Evolutionary conservation across 2,797 vertebrate species (phyloP), one percentile per base, ranked within the genome.

Genomic region (Parauchenoglanis punctatus): DNA sequence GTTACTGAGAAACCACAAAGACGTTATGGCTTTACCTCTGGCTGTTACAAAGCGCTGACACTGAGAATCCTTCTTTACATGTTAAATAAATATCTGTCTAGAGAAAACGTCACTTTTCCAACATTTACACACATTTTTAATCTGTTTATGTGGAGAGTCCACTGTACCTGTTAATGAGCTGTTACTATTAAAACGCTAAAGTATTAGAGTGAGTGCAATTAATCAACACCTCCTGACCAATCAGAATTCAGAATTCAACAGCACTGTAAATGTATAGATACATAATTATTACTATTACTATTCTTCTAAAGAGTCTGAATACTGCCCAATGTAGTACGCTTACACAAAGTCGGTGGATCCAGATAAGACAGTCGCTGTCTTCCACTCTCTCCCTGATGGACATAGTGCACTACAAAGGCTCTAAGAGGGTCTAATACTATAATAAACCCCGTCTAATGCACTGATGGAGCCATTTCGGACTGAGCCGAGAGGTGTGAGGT

Each of bases 381-480:
- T 49, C 54, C 56, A 18, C 83, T 20, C 25, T 49, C 54, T 85
- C 40, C 58, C 8, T 76, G 56, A 59, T 44, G 56, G 83, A 85
- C 72, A 92, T 88, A 59, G 40, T 75, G 83, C 68, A 75, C 54
- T 73, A 75, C 70, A 85, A 72, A 75, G 35, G 18, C 70, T 85
- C 40, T 85, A 76, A 76, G 23, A 63, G 72, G 56, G 8, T 75
- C 35, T 85, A 76, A 85, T 76, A 76, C 49, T 58, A 85, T 85
- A 85, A 85, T 49, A 85, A 85, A 84, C 78, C 58, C 56, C 0
- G 1, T 81, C 35, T 81, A 81, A 63, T 81, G 58, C 56, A 63
- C 78, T 44, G 12, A 63, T 17, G 58, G 23, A 63, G 56, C 78
- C 78, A 28, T 44, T 61, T 40, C 11, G 1, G 56, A 40, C 11